phyloP scores from a whole-genome alignment of 1,140 invertebrate species.

The Rhynchophorus ferrugineus region DNA sequence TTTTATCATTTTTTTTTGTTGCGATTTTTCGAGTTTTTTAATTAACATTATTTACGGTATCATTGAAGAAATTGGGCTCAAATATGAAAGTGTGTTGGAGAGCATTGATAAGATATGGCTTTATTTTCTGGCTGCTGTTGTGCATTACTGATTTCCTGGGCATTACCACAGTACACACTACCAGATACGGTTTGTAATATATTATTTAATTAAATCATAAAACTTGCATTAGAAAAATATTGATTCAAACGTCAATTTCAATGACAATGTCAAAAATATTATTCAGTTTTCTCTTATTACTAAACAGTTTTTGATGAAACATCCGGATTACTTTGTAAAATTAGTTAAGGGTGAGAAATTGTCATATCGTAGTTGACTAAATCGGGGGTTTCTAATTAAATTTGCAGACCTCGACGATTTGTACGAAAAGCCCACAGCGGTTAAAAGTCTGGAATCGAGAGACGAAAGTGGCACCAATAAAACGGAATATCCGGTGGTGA shows the following conservation, averaged over 20 bases:
- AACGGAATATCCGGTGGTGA: conserved; percentile 4
- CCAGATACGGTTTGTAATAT: no score
- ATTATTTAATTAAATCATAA: no score
- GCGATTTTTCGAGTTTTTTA: no score
- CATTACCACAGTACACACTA: conserved; percentile 10
- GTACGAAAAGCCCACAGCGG: conserved; percentile 9
- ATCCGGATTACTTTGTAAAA: conserved; percentile 8
- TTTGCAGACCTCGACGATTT: conserved; percentile 11
- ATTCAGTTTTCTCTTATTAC: no score
- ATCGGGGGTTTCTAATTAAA: not conserved
- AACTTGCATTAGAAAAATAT: no score
- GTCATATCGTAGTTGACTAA: not conserved
- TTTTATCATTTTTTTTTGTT: no score
- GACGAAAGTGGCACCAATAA: conserved; percentile 1
- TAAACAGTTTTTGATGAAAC: no score
- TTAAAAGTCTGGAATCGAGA: conserved; percentile 8
- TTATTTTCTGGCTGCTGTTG: conserved; percentile 25
- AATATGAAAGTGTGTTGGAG: conserved; percentile 29
- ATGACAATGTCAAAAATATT: no score
- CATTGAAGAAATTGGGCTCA: no score
- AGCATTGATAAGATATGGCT: conserved; percentile 23
- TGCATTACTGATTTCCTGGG: conserved; percentile 25
- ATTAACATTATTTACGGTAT: no score
- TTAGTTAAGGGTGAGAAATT: conserved; percentile 2
- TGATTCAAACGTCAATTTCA: no score